phyloP scores from a whole-genome alignment of 2,797 vertebrate genomes.

The Vespertilio murinus region DNA sequence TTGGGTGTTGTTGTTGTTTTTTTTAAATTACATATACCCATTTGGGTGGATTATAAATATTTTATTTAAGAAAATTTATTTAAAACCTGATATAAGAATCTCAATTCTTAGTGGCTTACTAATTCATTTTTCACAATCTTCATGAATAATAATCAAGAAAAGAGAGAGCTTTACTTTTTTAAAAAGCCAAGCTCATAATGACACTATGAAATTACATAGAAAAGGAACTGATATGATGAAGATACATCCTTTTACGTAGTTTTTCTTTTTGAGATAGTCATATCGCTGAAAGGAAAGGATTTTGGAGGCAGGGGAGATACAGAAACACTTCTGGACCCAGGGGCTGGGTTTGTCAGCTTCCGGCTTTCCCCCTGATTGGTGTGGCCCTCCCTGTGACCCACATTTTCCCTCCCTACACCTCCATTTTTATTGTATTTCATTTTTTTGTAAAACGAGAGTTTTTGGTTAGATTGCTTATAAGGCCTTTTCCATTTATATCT shows the following conservation, averaged over 20 bases:
- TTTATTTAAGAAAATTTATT: slow-evolving; percentile 38
- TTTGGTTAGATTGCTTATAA: slow-evolving; percentile 11
- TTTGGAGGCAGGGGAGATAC: background rate
- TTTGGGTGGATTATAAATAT: slow-evolving; percentile 9
- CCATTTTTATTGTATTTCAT: background rate
- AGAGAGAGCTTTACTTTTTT: background rate
- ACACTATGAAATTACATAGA: background rate
- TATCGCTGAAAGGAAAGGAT: background rate
- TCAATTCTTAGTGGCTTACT: background rate
- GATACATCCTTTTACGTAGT: background rate
- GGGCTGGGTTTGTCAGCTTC: background rate
- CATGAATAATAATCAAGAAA: background rate
- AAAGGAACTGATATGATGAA: background rate
- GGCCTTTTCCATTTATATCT: background rate
- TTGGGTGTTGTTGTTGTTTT: background rate
- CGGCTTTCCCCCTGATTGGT: background rate
- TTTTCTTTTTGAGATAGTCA: background rate
- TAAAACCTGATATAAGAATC: background rate
- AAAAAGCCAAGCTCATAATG: background rate
- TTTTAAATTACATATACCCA: background rate
- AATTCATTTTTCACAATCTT: slow-evolving; percentile 13
- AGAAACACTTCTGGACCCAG: background rate
- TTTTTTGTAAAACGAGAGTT: background rate
- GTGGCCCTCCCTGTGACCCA: background rate
- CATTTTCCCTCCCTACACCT: background rate